Evolutionary conservation across 2,888 invertebrate species (phyloP), one percentile per base, ranked within the genome.

Genomic region (Petrophora chlorosata): DNA sequence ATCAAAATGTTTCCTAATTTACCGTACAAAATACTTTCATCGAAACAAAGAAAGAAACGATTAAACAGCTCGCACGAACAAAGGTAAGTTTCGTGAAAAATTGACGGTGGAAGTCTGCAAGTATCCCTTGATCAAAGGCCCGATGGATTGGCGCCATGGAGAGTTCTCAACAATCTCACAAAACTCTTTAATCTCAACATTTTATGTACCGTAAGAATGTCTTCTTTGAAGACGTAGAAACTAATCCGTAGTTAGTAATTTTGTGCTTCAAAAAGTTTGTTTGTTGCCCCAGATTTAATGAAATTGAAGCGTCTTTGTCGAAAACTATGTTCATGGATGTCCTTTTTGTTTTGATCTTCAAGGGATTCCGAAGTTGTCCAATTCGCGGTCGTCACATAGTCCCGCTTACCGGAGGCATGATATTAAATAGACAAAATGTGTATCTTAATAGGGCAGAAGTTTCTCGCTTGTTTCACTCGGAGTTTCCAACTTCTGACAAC

Each of bases 401-500:
- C 33, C 57, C 59, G 51, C 33, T 51, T 49, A 56, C 50, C 56
- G 61, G 55, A 65, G 65, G 65, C 70, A 70, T 64, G 71, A 74
- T 80, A 79, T 82, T 79, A 72, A 71, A 72, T 77, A 79, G 73
- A 74, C 72, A 77, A 75, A 79, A 76, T 82, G 75, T 82, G 75
- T 76, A 77, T 79, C 70, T 76, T 85, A 85, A 85, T 82, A 81
- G 79, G 78, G 69, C 65, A 68, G 67, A 82, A 79, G 75, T 82
- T 79, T 61, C 68, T 54, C 68, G 66, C 79, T 76, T 77, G 82
- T 81, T 84, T 76, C 78, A 77, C 77, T 76, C 73, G 59, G 70
- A 80, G 79, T 80, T 83, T 69, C 71, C 65, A 83, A 86, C 71
- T 85, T 86, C 83, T 84, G 88, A 86, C 85, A 85, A 82, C 84